Base-by-base conservation (phyloP, 2,797 vertebrate genomes). In the Thunnus albacares region DNA sequence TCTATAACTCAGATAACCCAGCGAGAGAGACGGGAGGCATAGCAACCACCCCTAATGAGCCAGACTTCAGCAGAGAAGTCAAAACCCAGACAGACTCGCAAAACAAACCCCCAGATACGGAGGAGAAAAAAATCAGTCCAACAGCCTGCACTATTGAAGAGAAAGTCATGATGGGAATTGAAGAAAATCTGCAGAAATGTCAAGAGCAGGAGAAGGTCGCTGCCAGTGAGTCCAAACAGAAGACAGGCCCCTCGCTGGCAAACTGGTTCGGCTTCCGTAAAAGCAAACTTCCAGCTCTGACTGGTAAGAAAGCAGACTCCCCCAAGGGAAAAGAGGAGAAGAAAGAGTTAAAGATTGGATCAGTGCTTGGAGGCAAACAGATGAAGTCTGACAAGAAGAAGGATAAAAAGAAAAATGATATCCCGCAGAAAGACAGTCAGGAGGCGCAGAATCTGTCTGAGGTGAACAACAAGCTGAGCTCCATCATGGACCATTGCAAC, bases 131-230 rank as follows among this genome's bases (percentile, higher is more conserved):
- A 62, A 47, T 62, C 3, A 87, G 90, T 89, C 83, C 90, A 20
- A 76, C 91, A 33, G 91, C 63, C 30, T 95, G 96, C 80, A 96
- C 96, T 30, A 98, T 98, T 12, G 97, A 98, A 90, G 97, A 98
- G 89, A 98, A 97, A 91, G 97, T 98, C 91, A 98, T 98, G 97
- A 93, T 98, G 91, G 97, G 97, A 77, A 98, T 98, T 63, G 95
- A 98, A 79, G 95, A 98, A 83, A 98, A 98, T 14, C 59, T 97
- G 82, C 97, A 98, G 67, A 98, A 97, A 89, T 96, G 95, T 88
- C 97, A 98, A 86, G 96, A 94, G 17, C 97, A 96, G 89, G 94
- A 92, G 79, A 97, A 96, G 85, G 89, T 95, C 5, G 93, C 93
- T 1, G 90, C 93, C 49, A 87, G 35, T 0, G 97, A 97, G 91